Percentiles rank a stretch among this genome's conserved stretches.
These are phyloP conservation scores for Cephus sareptanus DNA, from an alignment of 2,888 invertebrate genomes.

Conservation along the genomic window DNA sequence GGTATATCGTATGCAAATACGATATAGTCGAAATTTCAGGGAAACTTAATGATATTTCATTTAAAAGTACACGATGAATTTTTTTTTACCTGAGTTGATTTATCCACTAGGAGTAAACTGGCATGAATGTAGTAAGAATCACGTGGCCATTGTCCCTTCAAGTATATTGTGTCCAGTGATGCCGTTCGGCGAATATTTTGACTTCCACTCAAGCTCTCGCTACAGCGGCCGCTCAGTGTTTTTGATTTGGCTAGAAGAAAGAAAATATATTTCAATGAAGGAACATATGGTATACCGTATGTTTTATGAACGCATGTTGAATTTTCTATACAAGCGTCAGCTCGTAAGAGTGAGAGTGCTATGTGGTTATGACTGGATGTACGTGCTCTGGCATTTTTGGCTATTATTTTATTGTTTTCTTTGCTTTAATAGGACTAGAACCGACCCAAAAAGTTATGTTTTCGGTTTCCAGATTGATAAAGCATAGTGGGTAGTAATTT, in stretches of 20 bases:
- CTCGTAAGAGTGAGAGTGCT: neutral
- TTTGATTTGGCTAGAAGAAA: conserved; percentile 68
- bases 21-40: conserved; percentile 28
- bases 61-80: conserved; percentile 15
- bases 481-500: conserved; percentile 9
- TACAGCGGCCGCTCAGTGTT: conserved; percentile 66
- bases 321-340: neutral
- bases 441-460: conserved; percentile 36
- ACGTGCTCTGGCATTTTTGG: neutral
- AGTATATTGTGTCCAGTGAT: conserved; percentile 82
- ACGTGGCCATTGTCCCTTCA: conserved; percentile 82
- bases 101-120: conserved; percentile 78
- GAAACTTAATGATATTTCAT: neutral
- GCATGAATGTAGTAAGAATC: conserved; percentile 77
- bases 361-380: neutral
- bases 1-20: conserved; percentile 2
- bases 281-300: neutral
- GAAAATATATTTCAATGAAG: conserved; percentile 13
- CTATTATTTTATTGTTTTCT: neutral
- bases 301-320: neutral
- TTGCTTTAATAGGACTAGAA: conserved; percentile 24
- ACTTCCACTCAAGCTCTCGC: conserved; percentile 70
- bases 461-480: conserved; percentile 37
- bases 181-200: conserved; percentile 80
- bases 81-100: conserved; percentile 78